These are phyloP conservation scores for Blastomussa wellsi DNA, from an alignment of 92 coral and sea anemone genomes.

Conservation along the genomic window DNA sequence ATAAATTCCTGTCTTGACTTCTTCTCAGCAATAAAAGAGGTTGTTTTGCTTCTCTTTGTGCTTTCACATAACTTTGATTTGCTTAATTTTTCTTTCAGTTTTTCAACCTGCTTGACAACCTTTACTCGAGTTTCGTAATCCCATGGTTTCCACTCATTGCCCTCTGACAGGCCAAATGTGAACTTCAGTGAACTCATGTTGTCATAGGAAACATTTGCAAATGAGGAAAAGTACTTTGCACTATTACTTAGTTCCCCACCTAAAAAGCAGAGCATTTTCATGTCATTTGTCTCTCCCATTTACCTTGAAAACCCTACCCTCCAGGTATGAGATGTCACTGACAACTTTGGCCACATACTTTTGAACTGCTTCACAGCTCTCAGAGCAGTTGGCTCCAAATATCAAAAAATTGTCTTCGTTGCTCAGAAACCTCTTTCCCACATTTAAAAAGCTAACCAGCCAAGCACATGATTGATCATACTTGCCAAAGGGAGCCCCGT, in stretches of 20 bases:
- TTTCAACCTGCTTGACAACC: constrained; percentile 25
- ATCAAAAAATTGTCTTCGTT: constrained; percentile 49
- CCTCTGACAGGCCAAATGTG: neutral
- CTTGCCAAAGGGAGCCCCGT: constrained; percentile 56
- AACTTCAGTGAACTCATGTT: neutral
- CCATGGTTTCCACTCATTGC: constrained; percentile 55
- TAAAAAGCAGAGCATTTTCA: constrained; percentile 59
- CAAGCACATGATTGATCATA: constrained; percentile 52
- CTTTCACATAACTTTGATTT: constrained; percentile 27
- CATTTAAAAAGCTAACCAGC: constrained; percentile 52
- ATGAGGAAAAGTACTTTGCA: constrained; percentile 46
- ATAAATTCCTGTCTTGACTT: constrained; percentile 18
- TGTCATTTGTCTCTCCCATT: constrained; percentile 43
- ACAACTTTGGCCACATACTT: constrained; percentile 4
- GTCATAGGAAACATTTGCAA: neutral
- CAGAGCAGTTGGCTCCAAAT: constrained; percentile 42
- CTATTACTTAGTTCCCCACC: constrained; percentile 48
- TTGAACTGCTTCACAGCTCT: constrained; percentile 26
- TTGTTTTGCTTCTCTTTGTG: constrained; percentile 35
- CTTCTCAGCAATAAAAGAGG: constrained; percentile 4
- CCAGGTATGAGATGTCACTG: no score
- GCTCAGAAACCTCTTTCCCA: constrained; percentile 43
- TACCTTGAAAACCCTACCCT: constrained; percentile 10
- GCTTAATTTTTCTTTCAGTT: constrained; percentile 36
- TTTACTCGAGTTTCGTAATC: constrained; percentile 33